phyloP scores from a whole-genome alignment of 2,113 vertebrate genomes.

The Pithys albifrons region DNA sequence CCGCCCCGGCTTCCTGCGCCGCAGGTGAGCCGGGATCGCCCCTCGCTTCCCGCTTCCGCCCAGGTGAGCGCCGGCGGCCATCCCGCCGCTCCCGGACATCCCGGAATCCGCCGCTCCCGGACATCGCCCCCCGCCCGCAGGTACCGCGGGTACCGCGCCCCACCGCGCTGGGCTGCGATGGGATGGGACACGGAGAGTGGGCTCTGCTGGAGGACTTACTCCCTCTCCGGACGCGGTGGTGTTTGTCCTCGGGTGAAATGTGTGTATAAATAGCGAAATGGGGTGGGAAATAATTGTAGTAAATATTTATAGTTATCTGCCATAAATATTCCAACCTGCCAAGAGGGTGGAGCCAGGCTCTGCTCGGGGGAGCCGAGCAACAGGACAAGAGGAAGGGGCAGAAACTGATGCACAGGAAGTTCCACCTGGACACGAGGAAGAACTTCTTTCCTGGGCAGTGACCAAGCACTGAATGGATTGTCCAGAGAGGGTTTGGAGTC shows the following conservation, averaged over 20 bases:
- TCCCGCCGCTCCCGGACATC: not conserved
- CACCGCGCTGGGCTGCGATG: not conserved
- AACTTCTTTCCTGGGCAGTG: not conserved
- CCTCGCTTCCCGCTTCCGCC: conserved; percentile 58
- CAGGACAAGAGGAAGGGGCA: not conserved
- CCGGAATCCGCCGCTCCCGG: not conserved
- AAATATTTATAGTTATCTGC: not conserved
- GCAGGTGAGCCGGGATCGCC: conserved; percentile 70
- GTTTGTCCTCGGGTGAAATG: not conserved
- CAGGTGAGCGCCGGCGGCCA: conserved; percentile 46
- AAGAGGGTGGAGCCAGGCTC: not conserved
- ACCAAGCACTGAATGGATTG: not conserved
- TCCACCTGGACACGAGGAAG: not conserved
- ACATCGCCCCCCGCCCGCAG: not conserved
- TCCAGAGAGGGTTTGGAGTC: not conserved
- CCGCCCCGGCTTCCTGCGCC: conserved; percentile 64
- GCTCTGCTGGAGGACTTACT: not conserved
- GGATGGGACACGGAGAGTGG: not conserved
- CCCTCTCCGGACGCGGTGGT: not conserved
- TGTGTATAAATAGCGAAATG: not conserved
- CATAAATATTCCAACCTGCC: not conserved
- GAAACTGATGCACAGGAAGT: not conserved
- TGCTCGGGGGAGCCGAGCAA: not conserved
- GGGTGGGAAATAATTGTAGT: too few relatives aligned
- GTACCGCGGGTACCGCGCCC: not conserved